Conservation (phyloP, 2,113 vertebrate genomes). For the Oryzias javanicus region DNA sequence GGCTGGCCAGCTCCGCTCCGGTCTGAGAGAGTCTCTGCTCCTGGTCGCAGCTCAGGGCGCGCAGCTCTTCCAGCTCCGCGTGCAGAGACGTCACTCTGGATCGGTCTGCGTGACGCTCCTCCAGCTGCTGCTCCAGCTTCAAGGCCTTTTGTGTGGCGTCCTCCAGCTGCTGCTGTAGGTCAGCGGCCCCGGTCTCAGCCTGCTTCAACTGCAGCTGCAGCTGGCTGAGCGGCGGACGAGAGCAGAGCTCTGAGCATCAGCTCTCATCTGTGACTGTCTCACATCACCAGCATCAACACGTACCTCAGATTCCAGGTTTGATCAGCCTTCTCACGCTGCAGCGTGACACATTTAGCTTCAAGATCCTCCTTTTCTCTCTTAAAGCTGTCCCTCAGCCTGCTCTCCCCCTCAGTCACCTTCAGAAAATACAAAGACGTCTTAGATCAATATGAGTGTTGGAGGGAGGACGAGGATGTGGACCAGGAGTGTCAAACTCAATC, state of each 20-base stretch:
- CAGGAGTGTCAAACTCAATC: too few relatives aligned
- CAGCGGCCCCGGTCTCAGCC: constrained; percentile 70
- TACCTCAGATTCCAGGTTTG: constrained; percentile 82
- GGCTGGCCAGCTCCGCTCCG: constrained; percentile 75
- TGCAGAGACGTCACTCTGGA: constrained; percentile 71
- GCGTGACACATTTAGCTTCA: constrained; percentile 72
- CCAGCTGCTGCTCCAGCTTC: constrained; percentile 79
- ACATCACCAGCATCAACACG: fast-evolving
- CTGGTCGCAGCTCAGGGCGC: constrained; percentile 70
- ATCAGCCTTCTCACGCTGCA: constrained; percentile 78
- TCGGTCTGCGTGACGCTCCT: constrained; percentile 61
- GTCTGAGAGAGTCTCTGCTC: constrained; percentile 75
- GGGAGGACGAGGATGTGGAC: not conserved
- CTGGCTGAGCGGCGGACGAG: constrained; percentile 59
- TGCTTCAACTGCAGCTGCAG: constrained; percentile 76
- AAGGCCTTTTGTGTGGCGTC: constrained; percentile 70
- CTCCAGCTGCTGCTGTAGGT: constrained; percentile 75
- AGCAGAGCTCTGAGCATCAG: not conserved
- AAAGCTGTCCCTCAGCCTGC: constrained; percentile 78
- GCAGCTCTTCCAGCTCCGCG: constrained; percentile 82
- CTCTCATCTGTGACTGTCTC: too few relatives aligned
- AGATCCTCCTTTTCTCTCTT: constrained; percentile 82
- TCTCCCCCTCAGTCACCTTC: constrained; percentile 85
- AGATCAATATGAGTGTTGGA: not conserved
- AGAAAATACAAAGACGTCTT: constrained; percentile 17